phyloP scores from a whole-genome alignment of 2,113 vertebrate genomes.

The Caloenas nicobarica region DNA sequence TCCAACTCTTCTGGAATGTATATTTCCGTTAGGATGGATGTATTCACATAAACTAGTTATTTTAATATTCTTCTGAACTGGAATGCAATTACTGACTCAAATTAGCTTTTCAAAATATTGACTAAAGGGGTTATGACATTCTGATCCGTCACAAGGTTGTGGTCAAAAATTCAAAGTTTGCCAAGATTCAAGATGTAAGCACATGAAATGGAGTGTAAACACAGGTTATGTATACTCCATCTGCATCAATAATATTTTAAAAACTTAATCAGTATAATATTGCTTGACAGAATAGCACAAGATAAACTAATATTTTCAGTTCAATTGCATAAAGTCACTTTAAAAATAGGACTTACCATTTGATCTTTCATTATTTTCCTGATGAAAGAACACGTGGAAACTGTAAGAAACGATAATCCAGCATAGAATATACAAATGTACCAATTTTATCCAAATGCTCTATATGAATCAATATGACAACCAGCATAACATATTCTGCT shows the following conservation, averaged over 20 bases:
- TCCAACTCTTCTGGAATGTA: conserved; percentile 52
- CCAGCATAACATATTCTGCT: background rate
- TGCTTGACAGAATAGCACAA: conserved; percentile 57
- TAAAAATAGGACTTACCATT: conserved; percentile 54
- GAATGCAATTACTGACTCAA: conserved; percentile 60
- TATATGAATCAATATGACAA: conserved; percentile 17
- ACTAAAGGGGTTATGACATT: conserved; percentile 52
- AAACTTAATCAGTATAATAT: conserved; percentile 62
- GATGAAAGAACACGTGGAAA: conserved; percentile 54
- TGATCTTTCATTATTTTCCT: conserved; percentile 52
- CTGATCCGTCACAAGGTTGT: conserved; percentile 27
- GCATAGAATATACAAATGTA: conserved; percentile 40
- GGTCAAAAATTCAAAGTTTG: conserved; percentile 48
- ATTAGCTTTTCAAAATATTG: conserved; percentile 63
- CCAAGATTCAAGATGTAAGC: conserved; percentile 22
- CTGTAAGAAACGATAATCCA: conserved; percentile 48
- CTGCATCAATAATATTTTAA: conserved; percentile 47
- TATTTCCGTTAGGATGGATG: conserved; percentile 57
- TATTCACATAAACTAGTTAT: conserved; percentile 49
- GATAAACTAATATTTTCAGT: conserved; percentile 64
- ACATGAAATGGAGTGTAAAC: conserved; percentile 55
- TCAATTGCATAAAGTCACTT: conserved; percentile 43
- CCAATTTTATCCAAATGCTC: conserved; percentile 35
- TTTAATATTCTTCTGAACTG: conserved; percentile 58
- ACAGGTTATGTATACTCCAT: conserved; percentile 55